phyloP scores from a whole-genome alignment of 1,140 invertebrate species.

The Ostrea denselamellosa region DNA sequence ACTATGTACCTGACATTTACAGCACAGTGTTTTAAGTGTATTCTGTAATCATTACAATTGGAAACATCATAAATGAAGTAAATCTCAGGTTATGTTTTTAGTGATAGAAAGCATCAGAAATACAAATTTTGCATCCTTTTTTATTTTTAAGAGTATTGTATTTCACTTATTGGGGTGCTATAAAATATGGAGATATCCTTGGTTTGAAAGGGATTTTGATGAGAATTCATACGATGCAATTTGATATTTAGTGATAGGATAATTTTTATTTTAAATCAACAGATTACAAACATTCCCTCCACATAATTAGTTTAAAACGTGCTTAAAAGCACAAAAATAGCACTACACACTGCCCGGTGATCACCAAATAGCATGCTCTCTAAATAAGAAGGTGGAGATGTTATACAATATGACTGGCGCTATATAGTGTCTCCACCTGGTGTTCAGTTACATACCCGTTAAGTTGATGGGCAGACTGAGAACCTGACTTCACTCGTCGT shows the following conservation, averaged over 20 bases:
- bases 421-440: conserved; percentile 32
- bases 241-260: too few species aligned
- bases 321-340: conserved; percentile 29
- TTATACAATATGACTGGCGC: conserved; percentile 35
- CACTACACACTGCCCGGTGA: conserved; percentile 29
- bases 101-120: too few species aligned
- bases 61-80: neutral
- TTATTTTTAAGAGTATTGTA: too few species aligned
- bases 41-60: neutral
- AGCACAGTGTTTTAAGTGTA: neutral
- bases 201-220: too few species aligned
- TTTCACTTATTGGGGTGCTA: too few species aligned
- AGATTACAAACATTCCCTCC: neutral
- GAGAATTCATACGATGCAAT: too few species aligned
- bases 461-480: conserved; percentile 23
- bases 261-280: too few species aligned
- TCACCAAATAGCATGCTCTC: conserved; percentile 28
- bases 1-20: neutral
- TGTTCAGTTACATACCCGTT: conserved; percentile 25
- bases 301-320: conserved; percentile 11
- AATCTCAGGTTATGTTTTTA: neutral
- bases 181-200: too few species aligned
- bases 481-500: conserved; percentile 13
- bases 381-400: conserved; percentile 32
- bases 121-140: too few species aligned